A percentile compares a stretch with the other conserved stretches of the same genome.
Conservation (phyloP, 1,140 invertebrate species). For the Helicoverpa zea region DNA sequence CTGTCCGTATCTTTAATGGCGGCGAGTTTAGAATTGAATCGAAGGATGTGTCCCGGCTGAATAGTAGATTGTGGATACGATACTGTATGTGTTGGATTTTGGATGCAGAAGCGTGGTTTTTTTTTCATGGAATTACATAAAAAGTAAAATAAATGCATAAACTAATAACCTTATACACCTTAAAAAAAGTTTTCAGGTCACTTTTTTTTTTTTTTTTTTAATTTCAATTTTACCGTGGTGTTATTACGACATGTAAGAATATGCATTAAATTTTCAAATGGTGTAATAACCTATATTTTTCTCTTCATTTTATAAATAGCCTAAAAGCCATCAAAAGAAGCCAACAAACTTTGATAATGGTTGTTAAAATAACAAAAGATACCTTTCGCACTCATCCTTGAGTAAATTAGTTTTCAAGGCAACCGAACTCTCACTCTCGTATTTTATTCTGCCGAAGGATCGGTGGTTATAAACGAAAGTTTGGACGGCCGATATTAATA, state of each 20-base stretch:
- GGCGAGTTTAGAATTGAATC: conserved; percentile 40
- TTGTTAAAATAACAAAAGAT: conserved; percentile 30
- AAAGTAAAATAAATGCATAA: too few relatives aligned
- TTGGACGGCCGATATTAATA: conserved; percentile 77
- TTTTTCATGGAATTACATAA: too few relatives aligned
- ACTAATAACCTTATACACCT: too few relatives aligned
- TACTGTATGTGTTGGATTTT: neutral
- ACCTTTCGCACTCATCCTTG: conserved; percentile 33
- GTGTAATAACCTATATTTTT: neutral
- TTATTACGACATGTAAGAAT: neutral
- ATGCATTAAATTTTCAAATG: neutral
- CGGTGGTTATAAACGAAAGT: conserved; percentile 72
- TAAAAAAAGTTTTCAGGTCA: too few relatives aligned
- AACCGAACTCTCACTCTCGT: conserved; percentile 60
- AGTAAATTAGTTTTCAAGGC: conserved; percentile 65
- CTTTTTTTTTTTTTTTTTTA: too few relatives aligned
- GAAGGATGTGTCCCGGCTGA: conserved; percentile 23
- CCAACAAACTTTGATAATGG: conserved; percentile 21
- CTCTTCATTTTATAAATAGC: neutral
- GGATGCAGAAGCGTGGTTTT: too few relatives aligned
- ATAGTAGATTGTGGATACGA: neutral
- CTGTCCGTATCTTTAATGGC: conserved; percentile 19
- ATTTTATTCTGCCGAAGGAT: conserved; percentile 65
- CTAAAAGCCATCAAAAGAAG: conserved; percentile 9
- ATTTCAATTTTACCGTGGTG: neutral